These are phyloP conservation scores for Nymphicus hollandicus DNA, from an alignment of 2,113 vertebrate genomes.

Conservation along the genomic window DNA sequence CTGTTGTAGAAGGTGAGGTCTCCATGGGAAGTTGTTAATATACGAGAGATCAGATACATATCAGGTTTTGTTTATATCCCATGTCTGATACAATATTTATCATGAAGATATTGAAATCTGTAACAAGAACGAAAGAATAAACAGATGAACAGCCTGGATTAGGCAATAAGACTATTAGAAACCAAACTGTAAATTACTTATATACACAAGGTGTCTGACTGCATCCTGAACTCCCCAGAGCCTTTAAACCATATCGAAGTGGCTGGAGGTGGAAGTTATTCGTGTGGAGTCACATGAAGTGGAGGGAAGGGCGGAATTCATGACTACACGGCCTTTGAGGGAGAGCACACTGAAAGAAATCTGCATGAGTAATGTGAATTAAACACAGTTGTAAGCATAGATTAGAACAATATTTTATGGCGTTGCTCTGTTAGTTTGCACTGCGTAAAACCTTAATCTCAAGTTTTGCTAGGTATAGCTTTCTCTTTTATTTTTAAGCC, in stretches of 20 bases:
- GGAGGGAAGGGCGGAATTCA: neutral
- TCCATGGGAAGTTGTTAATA: neutral
- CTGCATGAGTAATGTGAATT: neutral
- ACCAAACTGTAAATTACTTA: neutral
- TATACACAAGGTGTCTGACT: neutral
- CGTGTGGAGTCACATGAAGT: neutral
- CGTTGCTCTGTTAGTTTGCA: neutral
- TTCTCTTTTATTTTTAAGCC: neutral
- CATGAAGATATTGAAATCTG: neutral
- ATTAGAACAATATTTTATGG: neutral
- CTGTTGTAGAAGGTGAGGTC: neutral
- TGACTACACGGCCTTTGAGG: neutral
- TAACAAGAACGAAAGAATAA: neutral
- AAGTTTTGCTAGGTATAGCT: neutral
- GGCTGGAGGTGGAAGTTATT: neutral
- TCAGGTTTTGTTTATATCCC: neutral
- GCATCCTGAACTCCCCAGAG: neutral
- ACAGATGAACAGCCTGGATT: neutral
- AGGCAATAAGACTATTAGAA: neutral
- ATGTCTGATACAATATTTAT: neutral
- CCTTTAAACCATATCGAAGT: neutral
- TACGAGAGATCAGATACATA: neutral
- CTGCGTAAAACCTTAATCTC: neutral
- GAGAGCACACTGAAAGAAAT: neutral
- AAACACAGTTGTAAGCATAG: neutral